Evolutionary conservation across 2,888 invertebrate genomes (phyloP).

Genomic region (Apotomis turbidana): DNA sequence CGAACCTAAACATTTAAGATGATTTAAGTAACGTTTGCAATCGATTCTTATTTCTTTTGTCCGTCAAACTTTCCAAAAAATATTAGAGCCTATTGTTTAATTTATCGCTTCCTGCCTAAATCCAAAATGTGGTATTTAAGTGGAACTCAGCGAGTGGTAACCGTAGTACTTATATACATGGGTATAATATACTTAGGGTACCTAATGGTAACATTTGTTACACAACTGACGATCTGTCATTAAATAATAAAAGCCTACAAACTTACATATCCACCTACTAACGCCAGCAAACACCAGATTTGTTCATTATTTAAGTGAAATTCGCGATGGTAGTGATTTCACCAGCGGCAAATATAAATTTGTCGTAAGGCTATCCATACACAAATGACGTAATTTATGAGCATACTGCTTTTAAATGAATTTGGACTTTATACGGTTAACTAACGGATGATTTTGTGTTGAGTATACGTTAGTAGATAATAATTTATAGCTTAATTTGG

Average conservation of each 20-base stretch:
- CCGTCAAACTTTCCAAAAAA: no score
- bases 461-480: neutral
- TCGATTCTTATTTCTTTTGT: no score
- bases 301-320: neutral
- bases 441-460: neutral
- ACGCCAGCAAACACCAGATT: neutral
- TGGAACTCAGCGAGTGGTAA: no score
- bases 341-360: conserved; percentile 19
- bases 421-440: neutral
- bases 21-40: no score
- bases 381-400: conserved; percentile 38
- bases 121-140: no score
- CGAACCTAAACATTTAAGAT: no score
- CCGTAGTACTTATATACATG: no score
- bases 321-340: neutral
- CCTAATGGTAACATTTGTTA: no score
- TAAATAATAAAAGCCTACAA: conserved; percentile 53
- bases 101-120: no score
- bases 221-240: conserved; percentile 52
- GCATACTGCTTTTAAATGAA: neutral
- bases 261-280: conserved; percentile 20
- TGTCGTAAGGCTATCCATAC: conserved; percentile 9
- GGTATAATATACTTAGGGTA: no score
- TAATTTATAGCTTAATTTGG: conserved; percentile 47
- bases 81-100: no score